phyloP scores from a whole-genome alignment of 2,888 invertebrate species.

The Eupithecia subfuscata region DNA sequence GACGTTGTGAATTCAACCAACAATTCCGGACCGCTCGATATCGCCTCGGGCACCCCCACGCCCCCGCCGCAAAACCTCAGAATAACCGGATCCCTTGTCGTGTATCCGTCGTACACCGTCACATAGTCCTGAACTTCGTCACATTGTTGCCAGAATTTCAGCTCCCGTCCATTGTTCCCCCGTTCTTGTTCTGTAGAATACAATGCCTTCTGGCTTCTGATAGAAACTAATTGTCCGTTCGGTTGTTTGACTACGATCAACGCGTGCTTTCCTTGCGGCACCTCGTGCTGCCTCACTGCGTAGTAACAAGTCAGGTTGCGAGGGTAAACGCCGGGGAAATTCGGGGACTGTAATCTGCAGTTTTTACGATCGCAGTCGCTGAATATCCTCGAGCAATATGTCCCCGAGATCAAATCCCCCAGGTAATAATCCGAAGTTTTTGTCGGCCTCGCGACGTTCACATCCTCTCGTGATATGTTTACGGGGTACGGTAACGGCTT shows the following conservation, averaged over 20 bases:
- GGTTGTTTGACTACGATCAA: slow-evolving; percentile 93
- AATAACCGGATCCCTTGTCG: slow-evolving; percentile 93
- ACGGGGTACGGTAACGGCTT: slow-evolving; percentile 76
- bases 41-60: slow-evolving; percentile 92
- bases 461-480: slow-evolving; percentile 80
- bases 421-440: slow-evolving; percentile 87
- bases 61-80: slow-evolving; percentile 96
- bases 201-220: slow-evolving; percentile 89
- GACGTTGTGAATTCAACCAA: slow-evolving; percentile 95
- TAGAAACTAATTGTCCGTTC: slow-evolving; percentile 93
- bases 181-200: slow-evolving; percentile 84
- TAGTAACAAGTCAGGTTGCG: slow-evolving; percentile 97
- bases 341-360: slow-evolving; percentile 95
- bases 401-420: slow-evolving; percentile 95
- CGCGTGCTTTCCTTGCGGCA: slow-evolving; percentile 94
- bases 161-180: slow-evolving; percentile 82
- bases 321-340: slow-evolving; percentile 96
- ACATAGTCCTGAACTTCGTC: slow-evolving; percentile 95
- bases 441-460: slow-evolving; percentile 71
- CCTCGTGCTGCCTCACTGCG: slow-evolving; percentile 93
- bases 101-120: slow-evolving; percentile 94
- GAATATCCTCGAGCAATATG: slow-evolving; percentile 96
- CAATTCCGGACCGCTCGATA: slow-evolving; percentile 94
- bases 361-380: slow-evolving; percentile 95
- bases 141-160: slow-evolving; percentile 93